Conservation (phyloP, 1,140 invertebrate genomes). For the Diachasma alloeum region DNA sequence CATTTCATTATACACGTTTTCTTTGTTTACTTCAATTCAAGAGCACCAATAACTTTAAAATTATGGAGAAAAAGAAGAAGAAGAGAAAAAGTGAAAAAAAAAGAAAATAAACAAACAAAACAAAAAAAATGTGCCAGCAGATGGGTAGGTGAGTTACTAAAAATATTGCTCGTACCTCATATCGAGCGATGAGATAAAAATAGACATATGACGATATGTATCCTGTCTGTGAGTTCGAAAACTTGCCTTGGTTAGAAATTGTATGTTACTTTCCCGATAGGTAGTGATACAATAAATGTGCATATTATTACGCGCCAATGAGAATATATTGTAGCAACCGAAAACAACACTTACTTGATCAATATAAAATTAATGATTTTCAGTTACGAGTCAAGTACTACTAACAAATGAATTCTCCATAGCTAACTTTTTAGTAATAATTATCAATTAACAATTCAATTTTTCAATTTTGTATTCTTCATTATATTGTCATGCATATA, state of each 20-base stretch:
- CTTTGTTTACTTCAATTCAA: background rate
- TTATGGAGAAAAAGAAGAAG: no score
- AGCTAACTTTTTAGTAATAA: background rate
- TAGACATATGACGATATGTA: conserved; percentile 43
- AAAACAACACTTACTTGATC: no score
- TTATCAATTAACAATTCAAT: background rate
- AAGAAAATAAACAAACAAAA: background rate
- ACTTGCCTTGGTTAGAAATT: background rate
- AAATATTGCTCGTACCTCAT: conserved; percentile 61
- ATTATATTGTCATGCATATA: background rate
- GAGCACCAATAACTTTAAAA: no score
- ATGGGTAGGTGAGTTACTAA: conserved; percentile 42
- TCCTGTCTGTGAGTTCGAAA: conserved; percentile 40
- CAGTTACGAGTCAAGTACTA: no score
- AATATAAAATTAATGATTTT: no score
- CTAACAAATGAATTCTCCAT: background rate
- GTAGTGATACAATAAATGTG: background rate
- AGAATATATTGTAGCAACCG: background rate
- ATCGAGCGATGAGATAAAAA: conserved; percentile 63
- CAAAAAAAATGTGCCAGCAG: background rate
- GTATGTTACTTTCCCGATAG: background rate
- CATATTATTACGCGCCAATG: background rate
- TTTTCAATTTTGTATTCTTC: background rate
- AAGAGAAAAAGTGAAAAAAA: no score
- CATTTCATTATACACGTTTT: background rate